Conservation (phyloP, 1,140 invertebrate genomes). For the Eueides isabella region DNA sequence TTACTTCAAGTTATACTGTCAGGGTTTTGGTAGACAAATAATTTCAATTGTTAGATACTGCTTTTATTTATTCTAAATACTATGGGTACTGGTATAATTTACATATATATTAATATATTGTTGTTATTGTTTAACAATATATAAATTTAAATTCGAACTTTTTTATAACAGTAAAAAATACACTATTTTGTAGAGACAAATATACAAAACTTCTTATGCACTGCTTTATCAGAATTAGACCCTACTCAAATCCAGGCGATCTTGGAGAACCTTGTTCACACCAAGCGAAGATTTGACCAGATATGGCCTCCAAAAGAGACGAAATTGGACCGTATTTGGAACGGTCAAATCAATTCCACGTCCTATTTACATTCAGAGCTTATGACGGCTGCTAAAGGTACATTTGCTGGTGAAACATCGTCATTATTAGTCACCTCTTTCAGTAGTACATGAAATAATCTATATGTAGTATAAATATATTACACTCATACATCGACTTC, state of each 20-base stretch:
- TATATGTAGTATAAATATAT: conserved; percentile 15
- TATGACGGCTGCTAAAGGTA: conserved; percentile 74
- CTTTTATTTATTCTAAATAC: too few species aligned
- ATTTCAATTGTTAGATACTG: too few species aligned
- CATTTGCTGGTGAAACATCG: conserved; percentile 24
- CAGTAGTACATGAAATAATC: conserved; percentile 23
- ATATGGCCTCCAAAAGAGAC: conserved; percentile 63
- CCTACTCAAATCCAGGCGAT: conserved; percentile 73
- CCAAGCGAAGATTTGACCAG: conserved; percentile 64
- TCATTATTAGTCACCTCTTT: conserved; percentile 14
- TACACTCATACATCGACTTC: conserved; percentile 24
- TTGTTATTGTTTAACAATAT: too few species aligned
- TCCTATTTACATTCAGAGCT: conserved; percentile 66
- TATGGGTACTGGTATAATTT: too few species aligned
- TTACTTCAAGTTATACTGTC: neutral
- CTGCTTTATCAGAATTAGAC: conserved; percentile 74
- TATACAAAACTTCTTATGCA: conserved; percentile 23
- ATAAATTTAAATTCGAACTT: too few species aligned
- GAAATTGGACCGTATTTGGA: conserved; percentile 57
- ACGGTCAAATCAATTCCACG: conserved; percentile 64
- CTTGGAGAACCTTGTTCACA: conserved; percentile 66
- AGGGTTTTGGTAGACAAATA: too few species aligned
- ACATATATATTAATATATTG: too few species aligned
- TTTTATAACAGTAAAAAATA: too few species aligned
- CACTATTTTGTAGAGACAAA: neutral